A percentile compares a stretch with the other conserved stretches of the same genome.
These are phyloP conservation scores for Pinna nobilis DNA, from an alignment of 1,140 invertebrate species.

Conservation along the genomic window DNA sequence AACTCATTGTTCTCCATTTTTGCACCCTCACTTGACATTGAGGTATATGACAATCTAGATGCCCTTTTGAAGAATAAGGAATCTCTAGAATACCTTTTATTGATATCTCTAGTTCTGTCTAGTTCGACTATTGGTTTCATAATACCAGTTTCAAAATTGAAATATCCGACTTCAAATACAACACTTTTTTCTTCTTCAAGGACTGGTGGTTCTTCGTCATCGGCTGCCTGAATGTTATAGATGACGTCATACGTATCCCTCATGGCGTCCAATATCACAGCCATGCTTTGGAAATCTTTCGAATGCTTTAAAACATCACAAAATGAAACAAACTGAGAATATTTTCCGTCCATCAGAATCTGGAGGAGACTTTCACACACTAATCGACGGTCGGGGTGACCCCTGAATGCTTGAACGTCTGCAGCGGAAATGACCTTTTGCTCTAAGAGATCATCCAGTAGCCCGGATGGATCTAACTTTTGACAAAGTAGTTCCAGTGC, in stretches of 20 bases:
- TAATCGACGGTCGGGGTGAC: conserved; percentile 58
- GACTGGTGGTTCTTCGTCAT: conserved; percentile 37
- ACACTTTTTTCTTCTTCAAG: conserved; percentile 65
- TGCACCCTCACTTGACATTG: conserved; percentile 41
- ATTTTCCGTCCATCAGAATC: conserved; percentile 54
- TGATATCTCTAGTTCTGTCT: conserved; percentile 54
- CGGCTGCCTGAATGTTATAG: conserved; percentile 51
- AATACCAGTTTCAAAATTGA: conserved; percentile 53
- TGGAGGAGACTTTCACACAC: conserved; percentile 64
- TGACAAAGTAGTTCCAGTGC: conserved; percentile 63
- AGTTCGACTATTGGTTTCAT: conserved; percentile 65
- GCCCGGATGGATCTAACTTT: conserved; percentile 57
- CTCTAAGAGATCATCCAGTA: conserved; percentile 56
- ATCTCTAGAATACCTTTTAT: conserved; percentile 55
- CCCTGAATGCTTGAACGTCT: conserved; percentile 58
- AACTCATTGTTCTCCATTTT: conserved; percentile 46
- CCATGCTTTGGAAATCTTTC: conserved; percentile 49
- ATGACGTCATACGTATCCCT: conserved; percentile 60
- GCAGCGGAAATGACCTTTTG: conserved; percentile 49
- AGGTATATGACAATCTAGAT: conserved; percentile 56
- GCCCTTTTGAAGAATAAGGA: conserved; percentile 52
- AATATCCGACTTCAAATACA: conserved; percentile 65
- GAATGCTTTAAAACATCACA: conserved; percentile 56
- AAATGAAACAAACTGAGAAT: conserved; percentile 53
- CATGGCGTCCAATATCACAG: conserved; percentile 62